phyloP scores from a whole-genome alignment of 1,140 invertebrate genomes.

The Rhizoglyphus robini region DNA sequence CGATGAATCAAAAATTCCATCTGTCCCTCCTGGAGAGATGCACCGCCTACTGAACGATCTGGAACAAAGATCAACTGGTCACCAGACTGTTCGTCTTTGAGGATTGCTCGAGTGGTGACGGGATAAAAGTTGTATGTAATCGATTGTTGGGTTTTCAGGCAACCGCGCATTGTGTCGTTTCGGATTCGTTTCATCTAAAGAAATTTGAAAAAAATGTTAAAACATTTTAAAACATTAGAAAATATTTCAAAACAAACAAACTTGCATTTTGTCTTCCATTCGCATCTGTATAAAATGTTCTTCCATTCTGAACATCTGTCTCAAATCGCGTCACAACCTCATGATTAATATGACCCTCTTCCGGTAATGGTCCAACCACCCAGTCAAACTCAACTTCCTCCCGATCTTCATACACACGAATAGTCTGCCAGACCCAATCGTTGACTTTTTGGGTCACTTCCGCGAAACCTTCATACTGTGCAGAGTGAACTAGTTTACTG shows the following conservation, averaged over 20 bases:
- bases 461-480: constrained; percentile 31
- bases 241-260: constrained; percentile 40
- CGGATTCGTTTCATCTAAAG: constrained; percentile 4
- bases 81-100: constrained; percentile 17
- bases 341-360: constrained; percentile 37
- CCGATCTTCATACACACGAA: constrained; percentile 54
- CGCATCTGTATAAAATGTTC: constrained; percentile 42
- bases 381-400: constrained; percentile 69
- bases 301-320: constrained; percentile 31
- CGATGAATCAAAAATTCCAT: constrained; percentile 50
- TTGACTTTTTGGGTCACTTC: constrained; percentile 64
- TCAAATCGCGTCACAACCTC: constrained; percentile 40
- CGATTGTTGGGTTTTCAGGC: constrained; percentile 28
- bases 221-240: constrained; percentile 33
- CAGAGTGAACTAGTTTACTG: neutral
- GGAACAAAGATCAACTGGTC: constrained; percentile 44
- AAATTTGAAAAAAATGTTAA: no score
- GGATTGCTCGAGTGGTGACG: constrained; percentile 34
- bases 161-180: neutral
- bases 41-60: constrained; percentile 74
- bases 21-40: constrained; percentile 42
- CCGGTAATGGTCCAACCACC: constrained; percentile 81
- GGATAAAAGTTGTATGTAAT: constrained; percentile 40
- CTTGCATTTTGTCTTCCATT: constrained; percentile 45
- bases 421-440: constrained; percentile 64